Conservation (phyloP, 1,140 invertebrate genomes). For the Nilaparvata lugens region DNA sequence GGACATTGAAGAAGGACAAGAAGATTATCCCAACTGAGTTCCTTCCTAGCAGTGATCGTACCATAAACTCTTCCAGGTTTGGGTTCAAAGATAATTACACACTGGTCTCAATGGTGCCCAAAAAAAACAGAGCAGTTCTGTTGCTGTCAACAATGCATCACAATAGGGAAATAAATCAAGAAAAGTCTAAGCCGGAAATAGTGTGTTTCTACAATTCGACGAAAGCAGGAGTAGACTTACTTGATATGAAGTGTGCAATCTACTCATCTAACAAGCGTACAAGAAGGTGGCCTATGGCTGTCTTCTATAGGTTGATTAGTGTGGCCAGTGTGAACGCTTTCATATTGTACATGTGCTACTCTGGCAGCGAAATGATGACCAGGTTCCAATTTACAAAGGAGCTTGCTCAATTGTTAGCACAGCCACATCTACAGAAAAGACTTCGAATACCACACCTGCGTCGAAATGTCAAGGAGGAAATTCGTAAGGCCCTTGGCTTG, state of each 20-base stretch:
- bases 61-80: conserved; percentile 4
- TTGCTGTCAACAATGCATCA: conserved; percentile 28
- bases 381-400: conserved; percentile 23
- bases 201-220: conserved; percentile 28
- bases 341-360: background rate
- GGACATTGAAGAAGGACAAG: conserved; percentile 31
- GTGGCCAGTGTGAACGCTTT: conserved; percentile 25
- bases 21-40: conserved; percentile 32
- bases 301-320: conserved; percentile 24
- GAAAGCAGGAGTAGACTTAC: conserved; percentile 30
- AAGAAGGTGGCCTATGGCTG: conserved; percentile 29
- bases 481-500: background rate
- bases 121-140: conserved; percentile 26
- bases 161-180: conserved; percentile 10
- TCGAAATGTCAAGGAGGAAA: background rate
- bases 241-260: conserved; percentile 29
- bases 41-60: conserved; percentile 5
- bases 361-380: conserved; percentile 2
- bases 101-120: conserved; percentile 27
- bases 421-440: conserved; percentile 25
- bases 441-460: conserved; percentile 1
- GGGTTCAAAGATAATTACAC: conserved; percentile 27
- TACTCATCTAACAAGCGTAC: conserved; percentile 24
- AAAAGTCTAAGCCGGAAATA: conserved; percentile 27
- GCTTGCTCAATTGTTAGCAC: conserved; percentile 17